These are phyloP conservation scores for Syndactyla subalaris DNA, from an alignment of 2,797 vertebrate genomes.

Conservation along the genomic window DNA sequence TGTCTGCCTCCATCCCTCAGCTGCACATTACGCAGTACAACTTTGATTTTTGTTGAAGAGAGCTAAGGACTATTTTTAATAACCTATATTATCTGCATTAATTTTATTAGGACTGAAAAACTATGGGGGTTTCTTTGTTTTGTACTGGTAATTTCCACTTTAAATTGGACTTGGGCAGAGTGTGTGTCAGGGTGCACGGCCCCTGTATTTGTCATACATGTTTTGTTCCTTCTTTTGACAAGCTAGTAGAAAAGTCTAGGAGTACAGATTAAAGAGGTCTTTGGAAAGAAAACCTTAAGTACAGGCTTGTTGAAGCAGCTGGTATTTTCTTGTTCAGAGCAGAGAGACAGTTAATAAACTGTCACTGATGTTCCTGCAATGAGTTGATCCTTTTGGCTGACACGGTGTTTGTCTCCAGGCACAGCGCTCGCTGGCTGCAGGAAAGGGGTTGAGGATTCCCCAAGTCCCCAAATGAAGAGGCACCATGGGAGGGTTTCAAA, in stretches of 20 bases:
- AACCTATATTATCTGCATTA: background rate
- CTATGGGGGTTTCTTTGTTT: background rate
- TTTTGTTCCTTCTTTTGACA: constrained; percentile 15
- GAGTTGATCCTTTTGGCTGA: background rate
- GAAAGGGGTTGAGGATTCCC: background rate
- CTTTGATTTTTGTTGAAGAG: background rate
- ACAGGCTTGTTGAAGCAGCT: constrained; percentile 43
- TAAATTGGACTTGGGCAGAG: background rate
- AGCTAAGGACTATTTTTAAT: background rate
- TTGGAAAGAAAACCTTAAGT: constrained; percentile 32
- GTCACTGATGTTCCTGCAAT: background rate
- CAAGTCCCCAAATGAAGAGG: rapidly evolving
- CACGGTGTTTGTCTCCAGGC: rapidly evolving
- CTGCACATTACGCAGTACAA: rapidly evolving
- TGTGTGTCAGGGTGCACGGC: background rate
- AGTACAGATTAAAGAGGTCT: background rate
- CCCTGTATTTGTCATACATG: background rate
- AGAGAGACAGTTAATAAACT: constrained; percentile 53
- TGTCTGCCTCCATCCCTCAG: background rate
- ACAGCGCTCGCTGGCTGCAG: background rate
- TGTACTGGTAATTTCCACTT: background rate
- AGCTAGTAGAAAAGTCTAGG: background rate
- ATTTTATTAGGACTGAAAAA: background rate
- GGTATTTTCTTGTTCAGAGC: background rate
- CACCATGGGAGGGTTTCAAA: rapidly evolving